These are phyloP conservation scores for Xestia sexstrigata DNA, from an alignment of 2,888 invertebrate genomes.

Conservation along the genomic window DNA sequence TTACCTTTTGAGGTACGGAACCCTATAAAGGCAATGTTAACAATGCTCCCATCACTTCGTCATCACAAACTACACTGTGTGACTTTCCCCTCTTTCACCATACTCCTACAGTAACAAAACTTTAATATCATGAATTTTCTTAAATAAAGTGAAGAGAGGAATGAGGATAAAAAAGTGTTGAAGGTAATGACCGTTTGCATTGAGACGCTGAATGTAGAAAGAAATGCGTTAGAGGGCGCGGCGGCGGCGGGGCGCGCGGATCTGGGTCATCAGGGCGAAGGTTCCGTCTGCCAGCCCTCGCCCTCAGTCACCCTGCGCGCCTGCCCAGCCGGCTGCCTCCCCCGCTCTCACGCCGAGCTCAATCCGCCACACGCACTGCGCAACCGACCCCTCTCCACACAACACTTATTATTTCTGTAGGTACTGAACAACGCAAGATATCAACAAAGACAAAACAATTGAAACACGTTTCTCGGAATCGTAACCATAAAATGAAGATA, in stretches of 20 bases:
- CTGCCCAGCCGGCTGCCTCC: conserved; percentile 59
- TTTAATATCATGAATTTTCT: neutral
- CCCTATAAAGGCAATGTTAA: neutral
- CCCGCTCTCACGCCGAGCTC: conserved; percentile 65
- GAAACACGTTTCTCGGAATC: conserved; percentile 79
- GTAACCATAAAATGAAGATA: conserved; percentile 74
- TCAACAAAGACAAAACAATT: conserved; percentile 78
- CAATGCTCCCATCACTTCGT: neutral
- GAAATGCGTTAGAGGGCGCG: conserved; percentile 60
- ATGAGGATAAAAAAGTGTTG: conserved; percentile 6
- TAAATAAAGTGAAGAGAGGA: conserved; percentile 9
- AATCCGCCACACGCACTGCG: conserved; percentile 76
- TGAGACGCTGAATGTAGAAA: conserved; percentile 54
- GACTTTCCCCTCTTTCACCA: neutral
- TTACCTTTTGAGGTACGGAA: no score
- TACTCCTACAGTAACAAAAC: neutral
- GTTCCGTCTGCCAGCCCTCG: conserved; percentile 77
- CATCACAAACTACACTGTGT: neutral
- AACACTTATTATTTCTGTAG: conserved; percentile 57
- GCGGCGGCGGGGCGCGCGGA: conserved; percentile 63
- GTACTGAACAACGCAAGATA: conserved; percentile 60
- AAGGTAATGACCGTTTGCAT: conserved; percentile 44
- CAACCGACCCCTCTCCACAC: conserved; percentile 57
- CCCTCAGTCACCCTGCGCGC: conserved; percentile 67
- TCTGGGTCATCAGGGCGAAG: conserved; percentile 86